These are phyloP conservation scores for Parauchenoglanis punctatus DNA, from an alignment of 2,797 vertebrate genomes.

Conservation along the genomic window DNA sequence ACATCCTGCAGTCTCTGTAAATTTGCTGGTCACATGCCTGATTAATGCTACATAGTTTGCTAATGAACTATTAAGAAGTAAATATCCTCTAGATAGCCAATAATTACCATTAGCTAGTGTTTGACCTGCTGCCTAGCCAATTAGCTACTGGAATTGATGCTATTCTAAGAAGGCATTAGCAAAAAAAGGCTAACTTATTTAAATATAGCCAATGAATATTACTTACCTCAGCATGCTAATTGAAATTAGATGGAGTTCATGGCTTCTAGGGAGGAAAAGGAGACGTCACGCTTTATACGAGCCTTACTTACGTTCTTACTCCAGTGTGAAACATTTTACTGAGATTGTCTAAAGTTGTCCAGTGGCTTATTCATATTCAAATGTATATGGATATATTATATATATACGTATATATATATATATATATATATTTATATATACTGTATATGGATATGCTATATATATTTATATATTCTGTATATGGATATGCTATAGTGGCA, in stretches of 20 bases:
- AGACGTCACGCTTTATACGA: not conserved
- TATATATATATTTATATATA: too few species aligned
- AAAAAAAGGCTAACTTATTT: not conserved
- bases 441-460: too few species aligned
- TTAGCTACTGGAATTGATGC: not conserved
- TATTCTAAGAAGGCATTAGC: not conserved
- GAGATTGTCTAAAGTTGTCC: not conserved
- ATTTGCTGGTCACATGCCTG: not conserved
- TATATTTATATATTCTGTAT: too few species aligned
- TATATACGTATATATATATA: too few species aligned
- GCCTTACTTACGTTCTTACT: not conserved
- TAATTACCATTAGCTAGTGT: not conserved
- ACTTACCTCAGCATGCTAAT: not conserved
- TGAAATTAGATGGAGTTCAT: too few species aligned
- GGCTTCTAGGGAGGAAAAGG: not conserved
- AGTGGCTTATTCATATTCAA: not conserved
- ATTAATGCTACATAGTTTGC: not conserved
- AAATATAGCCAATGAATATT: not conserved
- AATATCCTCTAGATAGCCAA: not conserved
- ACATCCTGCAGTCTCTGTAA: not conserved
- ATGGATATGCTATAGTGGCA: too few species aligned
- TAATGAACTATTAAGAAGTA: not conserved
- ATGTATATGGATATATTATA: not conserved
- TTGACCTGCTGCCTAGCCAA: not conserved
- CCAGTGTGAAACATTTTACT: not conserved